These are phyloP conservation scores for Scaptomyza parva DNA, from an alignment of 2,888 invertebrate species.

Conservation along the genomic window DNA sequence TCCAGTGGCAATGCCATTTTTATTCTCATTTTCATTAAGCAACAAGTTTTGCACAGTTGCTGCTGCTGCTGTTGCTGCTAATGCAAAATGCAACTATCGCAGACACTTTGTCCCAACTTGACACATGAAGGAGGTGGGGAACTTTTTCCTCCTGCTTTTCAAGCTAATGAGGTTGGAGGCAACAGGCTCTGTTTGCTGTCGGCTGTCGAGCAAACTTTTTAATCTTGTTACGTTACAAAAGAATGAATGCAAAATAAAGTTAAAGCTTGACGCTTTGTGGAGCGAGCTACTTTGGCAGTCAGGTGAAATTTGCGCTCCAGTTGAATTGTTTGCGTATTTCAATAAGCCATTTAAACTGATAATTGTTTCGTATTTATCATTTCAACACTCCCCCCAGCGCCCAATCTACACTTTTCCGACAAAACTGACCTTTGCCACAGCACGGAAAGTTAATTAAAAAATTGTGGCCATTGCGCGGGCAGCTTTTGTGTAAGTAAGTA, in stretches of 20 bases:
- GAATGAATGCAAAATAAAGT: slow-evolving; percentile 69
- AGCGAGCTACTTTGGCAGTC: slow-evolving; percentile 18
- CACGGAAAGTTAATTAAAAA: slow-evolving; percentile 76
- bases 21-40: slow-evolving; percentile 58
- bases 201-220: slow-evolving; percentile 69
- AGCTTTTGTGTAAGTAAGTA: slow-evolving; percentile 63
- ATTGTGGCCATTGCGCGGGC: slow-evolving; percentile 66
- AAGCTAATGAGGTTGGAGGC: not conserved
- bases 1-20: slow-evolving; percentile 38
- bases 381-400: slow-evolving; percentile 17
- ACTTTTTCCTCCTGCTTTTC: not conserved
- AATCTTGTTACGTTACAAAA: slow-evolving; percentile 71
- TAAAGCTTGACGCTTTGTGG: slow-evolving; percentile 58
- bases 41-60: slow-evolving; percentile 59
- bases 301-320: slow-evolving; percentile 29
- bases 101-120: slow-evolving; percentile 52
- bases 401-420: not conserved
- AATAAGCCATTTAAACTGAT: slow-evolving; percentile 80
- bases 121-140: not conserved
- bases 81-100: slow-evolving; percentile 62
- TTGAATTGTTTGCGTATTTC: slow-evolving; percentile 64
- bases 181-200: slow-evolving; percentile 51
- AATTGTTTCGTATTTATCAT: slow-evolving; percentile 78
- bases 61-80: slow-evolving; percentile 53
- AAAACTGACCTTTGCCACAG: slow-evolving; percentile 56